phyloP scores from a whole-genome alignment of 2,113 vertebrate species.

The Delphinapterus leucas region DNA sequence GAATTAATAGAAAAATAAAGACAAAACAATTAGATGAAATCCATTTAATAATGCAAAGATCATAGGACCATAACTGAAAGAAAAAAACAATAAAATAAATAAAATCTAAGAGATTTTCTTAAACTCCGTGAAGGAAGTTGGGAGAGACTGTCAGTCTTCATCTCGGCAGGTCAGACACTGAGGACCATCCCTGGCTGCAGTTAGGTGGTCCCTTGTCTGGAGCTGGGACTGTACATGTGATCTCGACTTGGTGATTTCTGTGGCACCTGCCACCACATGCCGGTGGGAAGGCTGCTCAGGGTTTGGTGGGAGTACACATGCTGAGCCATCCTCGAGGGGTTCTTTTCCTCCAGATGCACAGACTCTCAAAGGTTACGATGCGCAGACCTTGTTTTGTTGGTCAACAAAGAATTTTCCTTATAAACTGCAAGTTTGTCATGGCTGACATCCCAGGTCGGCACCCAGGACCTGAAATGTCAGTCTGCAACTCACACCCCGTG shows the following conservation, averaged over 20 bases:
- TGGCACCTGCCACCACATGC: not conserved
- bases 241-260: not conserved
- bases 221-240: not conserved
- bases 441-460: fast-evolving
- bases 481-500: not conserved
- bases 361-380: not conserved
- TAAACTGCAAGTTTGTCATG: not conserved
- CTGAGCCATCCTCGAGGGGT: fast-evolving
- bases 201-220: too few species aligned
- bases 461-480: not conserved
- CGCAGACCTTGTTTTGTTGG: not conserved
- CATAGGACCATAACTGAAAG: not conserved
- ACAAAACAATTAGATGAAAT: not conserved
- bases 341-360: too few species aligned
- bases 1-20: not conserved
- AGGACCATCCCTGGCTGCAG: not conserved
- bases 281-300: too few species aligned
- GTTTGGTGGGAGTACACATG: not conserved
- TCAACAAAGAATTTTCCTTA: not conserved
- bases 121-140: not conserved
- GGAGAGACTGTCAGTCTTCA: fast-evolving
- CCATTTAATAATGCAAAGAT: not conserved
- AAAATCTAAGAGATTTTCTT: not conserved
- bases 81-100: not conserved
- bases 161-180: fast-evolving